These are phyloP conservation scores for Nomada fabriciana DNA, from an alignment of 2,888 invertebrate genomes.

Conservation along the genomic window DNA sequence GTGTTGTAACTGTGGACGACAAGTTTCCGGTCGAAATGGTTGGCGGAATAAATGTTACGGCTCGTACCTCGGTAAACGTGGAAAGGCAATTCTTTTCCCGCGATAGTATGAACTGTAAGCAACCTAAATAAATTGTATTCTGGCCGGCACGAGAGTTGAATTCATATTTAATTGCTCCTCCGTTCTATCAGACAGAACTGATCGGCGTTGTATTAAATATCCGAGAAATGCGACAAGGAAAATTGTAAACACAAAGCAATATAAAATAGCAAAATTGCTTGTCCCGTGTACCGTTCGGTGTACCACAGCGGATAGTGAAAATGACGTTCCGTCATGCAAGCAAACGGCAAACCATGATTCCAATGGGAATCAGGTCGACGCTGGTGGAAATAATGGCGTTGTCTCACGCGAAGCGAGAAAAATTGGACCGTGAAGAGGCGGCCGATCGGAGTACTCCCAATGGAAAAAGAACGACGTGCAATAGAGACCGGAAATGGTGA, in stretches of 20 bases:
- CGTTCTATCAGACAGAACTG: too few species aligned
- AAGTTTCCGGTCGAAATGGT: neutral
- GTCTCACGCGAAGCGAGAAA: slow-evolving; percentile 25
- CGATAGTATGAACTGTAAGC: too few species aligned
- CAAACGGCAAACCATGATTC: neutral
- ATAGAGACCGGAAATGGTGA: slow-evolving; percentile 10
- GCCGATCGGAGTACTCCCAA: neutral
- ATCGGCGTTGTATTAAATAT: too few species aligned
- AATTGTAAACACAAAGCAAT: too few species aligned
- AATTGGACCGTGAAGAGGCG: slow-evolving; percentile 20
- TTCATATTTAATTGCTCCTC: too few species aligned
- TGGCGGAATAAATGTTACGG: neutral
- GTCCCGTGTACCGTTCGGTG: neutral
- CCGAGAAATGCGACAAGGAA: too few species aligned
- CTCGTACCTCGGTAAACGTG: neutral
- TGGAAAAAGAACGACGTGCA: neutral
- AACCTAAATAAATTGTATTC: too few species aligned
- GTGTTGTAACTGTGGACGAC: neutral
- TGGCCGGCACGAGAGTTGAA: too few species aligned
- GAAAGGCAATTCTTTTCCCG: too few species aligned
- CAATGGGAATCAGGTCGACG: slow-evolving; percentile 34
- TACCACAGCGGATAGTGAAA: neutral
- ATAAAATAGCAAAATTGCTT: neutral
- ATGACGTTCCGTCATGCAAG: slow-evolving; percentile 15
- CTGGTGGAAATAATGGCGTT: slow-evolving; percentile 6